These are phyloP conservation scores for Ctenomys sociabilis DNA, from an alignment of 2,113 vertebrate genomes.

Conservation along the genomic window DNA sequence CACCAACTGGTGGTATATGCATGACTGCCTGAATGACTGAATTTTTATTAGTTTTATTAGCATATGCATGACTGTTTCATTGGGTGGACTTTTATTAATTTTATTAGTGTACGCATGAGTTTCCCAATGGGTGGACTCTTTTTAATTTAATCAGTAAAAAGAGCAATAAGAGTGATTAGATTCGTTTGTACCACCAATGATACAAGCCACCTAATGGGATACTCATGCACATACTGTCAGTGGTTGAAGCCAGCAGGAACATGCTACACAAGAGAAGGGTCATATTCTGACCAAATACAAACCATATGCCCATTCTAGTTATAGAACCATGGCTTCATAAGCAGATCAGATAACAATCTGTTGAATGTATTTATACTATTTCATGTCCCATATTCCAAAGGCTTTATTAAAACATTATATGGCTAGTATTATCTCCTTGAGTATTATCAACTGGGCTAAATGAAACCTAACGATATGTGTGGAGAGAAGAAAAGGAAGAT, in stretches of 20 bases:
- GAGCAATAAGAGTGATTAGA: not conserved
- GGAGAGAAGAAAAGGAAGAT: not conserved
- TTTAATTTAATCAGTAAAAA: not conserved
- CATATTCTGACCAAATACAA: not conserved
- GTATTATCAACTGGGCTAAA: conserved; percentile 30
- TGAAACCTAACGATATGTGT: not conserved
- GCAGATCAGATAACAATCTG: not conserved
- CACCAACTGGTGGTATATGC: not conserved
- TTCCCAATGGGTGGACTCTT: not conserved
- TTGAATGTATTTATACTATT: conserved; percentile 38
- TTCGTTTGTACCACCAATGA: not conserved
- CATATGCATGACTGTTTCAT: not conserved
- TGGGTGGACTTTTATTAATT: not conserved
- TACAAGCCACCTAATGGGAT: not conserved
- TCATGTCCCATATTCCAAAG: conserved; percentile 40
- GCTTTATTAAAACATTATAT: conserved; percentile 38
- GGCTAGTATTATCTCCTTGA: not conserved
- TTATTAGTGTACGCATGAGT: not conserved
- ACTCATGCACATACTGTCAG: not conserved
- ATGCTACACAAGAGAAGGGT: not conserved
- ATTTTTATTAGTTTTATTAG: not conserved
- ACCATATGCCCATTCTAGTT: not conserved
- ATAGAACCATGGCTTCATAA: conserved; percentile 39
- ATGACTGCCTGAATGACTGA: not conserved
- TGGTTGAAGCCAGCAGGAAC: not conserved